Percentiles rank a stretch among this genome's conserved stretches.
Conservation (phyloP, 2,113 vertebrate genomes). For the Oryzias melastigma region DNA sequence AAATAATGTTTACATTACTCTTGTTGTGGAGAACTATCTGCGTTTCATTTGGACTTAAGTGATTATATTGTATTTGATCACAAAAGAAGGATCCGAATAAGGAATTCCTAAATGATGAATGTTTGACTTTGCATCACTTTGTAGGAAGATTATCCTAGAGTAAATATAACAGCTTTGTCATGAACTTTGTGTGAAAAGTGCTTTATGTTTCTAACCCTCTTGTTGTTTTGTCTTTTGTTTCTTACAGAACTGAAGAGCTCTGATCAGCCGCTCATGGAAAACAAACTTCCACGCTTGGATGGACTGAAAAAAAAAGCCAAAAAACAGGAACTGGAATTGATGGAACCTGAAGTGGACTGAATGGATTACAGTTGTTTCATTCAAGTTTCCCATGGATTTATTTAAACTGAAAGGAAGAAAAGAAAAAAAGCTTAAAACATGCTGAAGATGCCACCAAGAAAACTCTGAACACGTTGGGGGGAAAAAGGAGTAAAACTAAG, state of each 20-base stretch:
- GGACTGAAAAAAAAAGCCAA: slow-evolving; percentile 44
- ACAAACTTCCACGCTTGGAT: slow-evolving; percentile 33
- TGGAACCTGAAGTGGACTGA: slow-evolving; percentile 64
- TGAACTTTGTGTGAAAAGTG: neutral
- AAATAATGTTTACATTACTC: slow-evolving; percentile 4
- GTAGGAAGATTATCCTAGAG: no score
- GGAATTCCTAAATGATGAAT: slow-evolving; percentile 14
- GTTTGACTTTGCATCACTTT: slow-evolving; percentile 4
- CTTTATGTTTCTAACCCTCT: slow-evolving; percentile 27
- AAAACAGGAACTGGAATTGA: slow-evolving; percentile 47
- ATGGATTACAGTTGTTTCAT: slow-evolving; percentile 68
- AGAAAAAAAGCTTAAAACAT: slow-evolving; percentile 51
- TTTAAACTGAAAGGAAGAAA: slow-evolving; percentile 56
- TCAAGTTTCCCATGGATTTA: slow-evolving; percentile 64
- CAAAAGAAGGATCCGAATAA: neutral
- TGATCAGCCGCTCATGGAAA: slow-evolving; percentile 18
- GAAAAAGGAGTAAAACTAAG: slow-evolving; percentile 28
- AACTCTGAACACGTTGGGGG: slow-evolving; percentile 27
- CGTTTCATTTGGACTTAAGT: slow-evolving; percentile 4
- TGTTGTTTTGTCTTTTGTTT: slow-evolving; percentile 42
- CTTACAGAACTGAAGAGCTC: slow-evolving; percentile 53
- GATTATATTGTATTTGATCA: neutral
- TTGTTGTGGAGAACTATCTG: slow-evolving; percentile 1
- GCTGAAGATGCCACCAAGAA: slow-evolving; percentile 31
- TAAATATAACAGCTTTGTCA: neutral